Evolutionary conservation across 2,113 vertebrate genomes (phyloP), one percentile per base, ranked within the genome.

Genomic region (Antechinus flavipes): DNA sequence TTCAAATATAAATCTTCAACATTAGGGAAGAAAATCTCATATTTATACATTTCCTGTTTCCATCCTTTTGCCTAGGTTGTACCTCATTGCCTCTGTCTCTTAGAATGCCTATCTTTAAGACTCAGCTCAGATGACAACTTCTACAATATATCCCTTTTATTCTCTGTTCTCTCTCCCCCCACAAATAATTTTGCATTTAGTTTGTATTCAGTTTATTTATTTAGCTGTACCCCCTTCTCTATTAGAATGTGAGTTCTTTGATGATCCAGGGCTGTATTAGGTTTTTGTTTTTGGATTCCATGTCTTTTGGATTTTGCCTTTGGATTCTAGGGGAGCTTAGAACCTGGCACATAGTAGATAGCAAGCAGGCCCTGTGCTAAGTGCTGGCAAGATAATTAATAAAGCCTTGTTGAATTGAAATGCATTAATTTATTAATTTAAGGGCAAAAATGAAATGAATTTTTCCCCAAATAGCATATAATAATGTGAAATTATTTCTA

Each of bases 1-100:
- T 94, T 95, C 58, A 25, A 94, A 93, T n/a, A 95, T 94, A 19
- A 19, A 94, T 84, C 58, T 90, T 96, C 50, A 50, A 95, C 91
- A 61, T 92, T 94, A 95, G 84, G 16, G 10, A 30, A 14, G 25
- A 90, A 90, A 95, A 93, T 10, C 1, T 91, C 53, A 61, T 35
- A 10, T 27, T 52, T 8, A 0, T 84, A 19, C 30, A 19, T n/a
- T 35, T n/a, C 61, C 61, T n/a, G 4, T 5, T 19, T 84, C 68
- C 68, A 84, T 22, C 7, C 6, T n/a, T 84, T 84, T 84, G n/a
- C n/a, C 68, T 84, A 84, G 7, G n/a, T 6, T 84, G 68, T 84
- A 84, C 16, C n/a, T n/a, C 68, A n/a, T 42, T 42, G 6, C 16
- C 68, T 42, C 68, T 84, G 3, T 76, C 14, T 76, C 35, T 76